These are phyloP conservation scores for Mesochorus sp. DNA, from an alignment of 2,888 invertebrate species.

Conservation along the genomic window DNA sequence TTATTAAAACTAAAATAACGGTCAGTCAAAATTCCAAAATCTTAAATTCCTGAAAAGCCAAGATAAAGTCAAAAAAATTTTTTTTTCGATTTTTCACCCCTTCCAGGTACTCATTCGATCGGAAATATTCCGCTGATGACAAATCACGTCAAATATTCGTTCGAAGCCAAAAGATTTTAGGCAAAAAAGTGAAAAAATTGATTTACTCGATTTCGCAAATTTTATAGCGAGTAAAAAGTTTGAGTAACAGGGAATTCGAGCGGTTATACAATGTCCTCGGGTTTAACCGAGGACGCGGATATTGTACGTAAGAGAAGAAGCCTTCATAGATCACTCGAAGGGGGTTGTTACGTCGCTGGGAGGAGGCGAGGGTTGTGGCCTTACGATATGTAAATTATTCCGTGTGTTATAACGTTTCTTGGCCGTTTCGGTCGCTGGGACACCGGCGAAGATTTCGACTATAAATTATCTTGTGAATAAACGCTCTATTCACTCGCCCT, in stretches of 20 bases:
- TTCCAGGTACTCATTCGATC: too few species aligned
- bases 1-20: too few species aligned
- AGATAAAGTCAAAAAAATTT: neutral
- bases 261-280: constrained; percentile 69
- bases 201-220: too few species aligned
- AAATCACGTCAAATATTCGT: too few species aligned
- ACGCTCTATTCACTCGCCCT: constrained; percentile 68
- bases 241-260: constrained; percentile 53
- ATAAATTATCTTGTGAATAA: constrained; percentile 75
- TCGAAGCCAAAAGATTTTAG: too few species aligned
- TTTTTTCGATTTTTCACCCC: neutral
- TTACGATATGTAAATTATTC: constrained; percentile 79
- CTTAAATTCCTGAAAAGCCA: too few species aligned
- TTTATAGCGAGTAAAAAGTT: neutral
- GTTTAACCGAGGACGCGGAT: constrained; percentile 65
- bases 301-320: constrained; percentile 72
- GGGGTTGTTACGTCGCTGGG: too few species aligned
- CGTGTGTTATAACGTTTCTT: constrained; percentile 66
- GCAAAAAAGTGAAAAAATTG: too few species aligned
- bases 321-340: constrained; percentile 74
- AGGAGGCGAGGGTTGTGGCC: too few species aligned
- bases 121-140: too few species aligned
- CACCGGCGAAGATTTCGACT: constrained; percentile 71
- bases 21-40: too few species aligned
- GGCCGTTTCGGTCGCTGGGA: constrained; percentile 57